Evolutionary conservation across 1,140 invertebrate genomes (phyloP), one percentile per base, ranked within the genome.

Genomic region (Brachionus sp.): DNA sequence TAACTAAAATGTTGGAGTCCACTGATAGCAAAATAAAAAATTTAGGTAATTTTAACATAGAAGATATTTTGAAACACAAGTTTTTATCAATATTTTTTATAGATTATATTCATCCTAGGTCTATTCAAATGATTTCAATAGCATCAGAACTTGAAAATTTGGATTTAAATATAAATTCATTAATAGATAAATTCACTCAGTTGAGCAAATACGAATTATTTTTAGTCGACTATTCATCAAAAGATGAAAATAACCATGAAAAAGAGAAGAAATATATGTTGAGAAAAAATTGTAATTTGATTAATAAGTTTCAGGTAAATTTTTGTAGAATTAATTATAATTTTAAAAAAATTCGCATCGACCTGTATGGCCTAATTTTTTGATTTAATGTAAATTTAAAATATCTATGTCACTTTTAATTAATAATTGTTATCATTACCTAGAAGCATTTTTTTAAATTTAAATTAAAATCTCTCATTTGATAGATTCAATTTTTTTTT

Each of bases 341-440:
- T 33, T 5, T n/a, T 29, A 66, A 66, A 66, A 66, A 33, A 33
- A 33, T 66, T 37, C 33, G 25, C 33, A 33, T 70, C 66, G 66
- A 70, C 66, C 66, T 70, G 35, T 70, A 39, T 39, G 66, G 5
- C 35, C 66, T 70, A 70, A 70, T 70, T 70, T 37, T 70, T 70
- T 70, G 19, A 57, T 57, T 7, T 7, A 57, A 57, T 19, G n/a
- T 57, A 57, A 57, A 57, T 19, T 57, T 57, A 4, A 57, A 57
- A 57, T 57, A 57, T 57, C 50, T 57, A 57, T 57, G 50, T 57
- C 50, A 57, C n/a, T 57, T 57, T 57, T 57, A 57, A 57, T 57
- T 57, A 57, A 57, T 57, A 57, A 57, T 57, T 57, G 50, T n/a
- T 16, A 57, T 57, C 50, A 57, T 57, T 57, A 57, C 50, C 50